phyloP scores from a whole-genome alignment of 2,113 vertebrate species.

The Paralichthys olivaceus region DNA sequence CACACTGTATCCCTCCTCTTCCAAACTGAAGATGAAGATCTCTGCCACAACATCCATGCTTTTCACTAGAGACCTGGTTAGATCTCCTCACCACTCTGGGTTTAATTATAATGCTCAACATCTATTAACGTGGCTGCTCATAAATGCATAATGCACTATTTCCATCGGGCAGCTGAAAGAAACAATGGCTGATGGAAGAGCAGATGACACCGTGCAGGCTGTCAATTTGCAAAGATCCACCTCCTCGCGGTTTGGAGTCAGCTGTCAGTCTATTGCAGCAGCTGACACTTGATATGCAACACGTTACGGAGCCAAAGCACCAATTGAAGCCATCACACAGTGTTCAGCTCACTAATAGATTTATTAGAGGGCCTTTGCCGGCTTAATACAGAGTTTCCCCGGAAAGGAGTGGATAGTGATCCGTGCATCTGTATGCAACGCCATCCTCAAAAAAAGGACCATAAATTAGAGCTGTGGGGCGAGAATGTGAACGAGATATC shows the following conservation, averaged over 20 bases:
- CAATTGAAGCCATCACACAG: slow-evolving; percentile 58
- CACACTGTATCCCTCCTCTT: slow-evolving; percentile 2
- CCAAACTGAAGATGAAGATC: slow-evolving; percentile 6
- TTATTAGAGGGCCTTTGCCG: slow-evolving; percentile 52
- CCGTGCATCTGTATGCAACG: slow-evolving; percentile 42
- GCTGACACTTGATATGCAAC: slow-evolving; percentile 52
- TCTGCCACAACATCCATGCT: no score
- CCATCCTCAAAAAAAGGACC: slow-evolving; percentile 6
- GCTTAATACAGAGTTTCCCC: slow-evolving; percentile 35
- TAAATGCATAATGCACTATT: slow-evolving; percentile 17
- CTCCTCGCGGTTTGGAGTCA: slow-evolving; percentile 17
- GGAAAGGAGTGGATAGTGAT: slow-evolving; percentile 29
- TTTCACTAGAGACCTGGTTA: slow-evolving; percentile 44
- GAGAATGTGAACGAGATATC: slow-evolving; percentile 41
- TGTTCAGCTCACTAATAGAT: slow-evolving; percentile 61
- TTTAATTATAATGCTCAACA: slow-evolving; percentile 31
- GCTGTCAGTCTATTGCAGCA: slow-evolving; percentile 28
- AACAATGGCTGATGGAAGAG: slow-evolving; percentile 13
- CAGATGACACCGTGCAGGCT: slow-evolving; percentile 19
- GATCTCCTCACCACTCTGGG: slow-evolving; percentile 24
- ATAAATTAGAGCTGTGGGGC: slow-evolving; percentile 33
- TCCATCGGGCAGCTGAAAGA: slow-evolving; percentile 35
- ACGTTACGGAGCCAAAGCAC: slow-evolving; percentile 49
- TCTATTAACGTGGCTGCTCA: slow-evolving; percentile 41
- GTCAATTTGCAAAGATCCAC: slow-evolving; percentile 34